Evolutionary conservation across 1,140 invertebrate species (phyloP).

Genomic region (Drosophila tropicalis): DNA sequence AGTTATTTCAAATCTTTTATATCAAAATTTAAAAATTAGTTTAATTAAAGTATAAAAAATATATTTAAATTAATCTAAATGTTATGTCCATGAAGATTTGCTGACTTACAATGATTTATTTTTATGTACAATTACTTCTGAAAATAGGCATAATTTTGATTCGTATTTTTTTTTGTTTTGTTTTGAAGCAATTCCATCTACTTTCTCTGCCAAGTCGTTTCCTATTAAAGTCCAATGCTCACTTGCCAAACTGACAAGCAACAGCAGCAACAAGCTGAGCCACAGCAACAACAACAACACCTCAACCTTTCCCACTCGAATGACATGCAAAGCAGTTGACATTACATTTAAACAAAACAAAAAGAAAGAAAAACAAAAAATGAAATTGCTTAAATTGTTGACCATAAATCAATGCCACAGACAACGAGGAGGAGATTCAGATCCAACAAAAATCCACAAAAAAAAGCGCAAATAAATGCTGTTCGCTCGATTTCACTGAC

Average conservation of each 20-base stretch:
- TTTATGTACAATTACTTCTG: not conserved
- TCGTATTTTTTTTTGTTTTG: not conserved
- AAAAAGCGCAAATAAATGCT: constrained; percentile 52
- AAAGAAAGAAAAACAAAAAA: constrained; percentile 61
- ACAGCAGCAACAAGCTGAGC: not conserved
- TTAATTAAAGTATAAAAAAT: no score
- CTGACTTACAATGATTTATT: not conserved
- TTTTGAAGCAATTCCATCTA: constrained; percentile 4
- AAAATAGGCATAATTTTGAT: constrained; percentile 9
- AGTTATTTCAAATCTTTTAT: no score
- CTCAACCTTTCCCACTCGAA: constrained; percentile 44
- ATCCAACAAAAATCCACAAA: constrained; percentile 33
- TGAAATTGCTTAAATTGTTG: constrained; percentile 76
- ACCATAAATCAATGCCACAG: constrained; percentile 65
- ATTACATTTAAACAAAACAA: constrained; percentile 57
- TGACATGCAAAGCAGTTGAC: constrained; percentile 80
- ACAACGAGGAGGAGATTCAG: constrained; percentile 57
- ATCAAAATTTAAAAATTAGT: no score
- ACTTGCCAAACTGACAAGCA: constrained; percentile 49
- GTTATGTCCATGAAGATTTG: no score
- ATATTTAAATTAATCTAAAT: no score
- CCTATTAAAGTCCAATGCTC: constrained; percentile 45
- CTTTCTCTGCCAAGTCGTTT: constrained; percentile 59
- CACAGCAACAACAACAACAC: constrained; percentile 41
- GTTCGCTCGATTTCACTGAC: constrained; percentile 76